Percentiles rank a stretch among this genome's conserved stretches.
Evolutionary conservation across 2,888 invertebrate species (phyloP).

Genomic region (Trachelus iudaicus): DNA sequence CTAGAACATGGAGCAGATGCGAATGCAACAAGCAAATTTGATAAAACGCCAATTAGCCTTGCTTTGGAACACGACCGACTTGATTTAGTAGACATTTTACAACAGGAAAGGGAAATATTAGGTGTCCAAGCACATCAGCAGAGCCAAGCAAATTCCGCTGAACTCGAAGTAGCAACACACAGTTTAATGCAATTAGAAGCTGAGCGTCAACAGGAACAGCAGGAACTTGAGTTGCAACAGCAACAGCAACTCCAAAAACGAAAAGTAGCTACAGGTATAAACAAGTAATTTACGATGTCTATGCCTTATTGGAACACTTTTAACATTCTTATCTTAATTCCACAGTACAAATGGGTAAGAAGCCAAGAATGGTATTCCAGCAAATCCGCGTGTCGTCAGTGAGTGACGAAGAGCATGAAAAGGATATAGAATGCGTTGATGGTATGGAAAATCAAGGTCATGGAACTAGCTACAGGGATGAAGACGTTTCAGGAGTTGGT

Average conservation of each 20-base stretch:
- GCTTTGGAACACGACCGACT: constrained; percentile 75
- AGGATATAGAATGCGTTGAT: constrained; percentile 41
- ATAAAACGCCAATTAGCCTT: constrained; percentile 76
- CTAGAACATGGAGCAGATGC: constrained; percentile 81
- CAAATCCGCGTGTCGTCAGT: constrained; percentile 51
- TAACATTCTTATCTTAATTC: neutral
- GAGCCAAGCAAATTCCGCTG: constrained; percentile 47
- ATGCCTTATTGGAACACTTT: neutral
- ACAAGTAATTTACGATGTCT: neutral
- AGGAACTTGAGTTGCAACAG: constrained; percentile 46
- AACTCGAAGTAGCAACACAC: constrained; percentile 58
- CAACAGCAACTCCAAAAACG: constrained; percentile 35
- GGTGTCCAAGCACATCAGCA: constrained; percentile 42
- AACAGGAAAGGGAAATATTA: constrained; percentile 61
- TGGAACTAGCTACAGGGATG: constrained; percentile 44
- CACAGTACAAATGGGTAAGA: constrained; percentile 46
- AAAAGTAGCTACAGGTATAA: constrained; percentile 44
- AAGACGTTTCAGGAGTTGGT: constrained; percentile 45
- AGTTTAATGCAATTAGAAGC: constrained; percentile 57
- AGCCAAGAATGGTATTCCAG: constrained; percentile 56
- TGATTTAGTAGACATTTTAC: constrained; percentile 72
- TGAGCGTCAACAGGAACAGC: constrained; percentile 47
- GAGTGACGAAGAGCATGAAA: constrained; percentile 49
- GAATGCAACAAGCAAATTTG: constrained; percentile 77
- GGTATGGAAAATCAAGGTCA: constrained; percentile 30